Percentiles rank a stretch among this genome's conserved stretches.
Conservation (phyloP, 2,797 vertebrate species). For the Thamnophis elegans region DNA sequence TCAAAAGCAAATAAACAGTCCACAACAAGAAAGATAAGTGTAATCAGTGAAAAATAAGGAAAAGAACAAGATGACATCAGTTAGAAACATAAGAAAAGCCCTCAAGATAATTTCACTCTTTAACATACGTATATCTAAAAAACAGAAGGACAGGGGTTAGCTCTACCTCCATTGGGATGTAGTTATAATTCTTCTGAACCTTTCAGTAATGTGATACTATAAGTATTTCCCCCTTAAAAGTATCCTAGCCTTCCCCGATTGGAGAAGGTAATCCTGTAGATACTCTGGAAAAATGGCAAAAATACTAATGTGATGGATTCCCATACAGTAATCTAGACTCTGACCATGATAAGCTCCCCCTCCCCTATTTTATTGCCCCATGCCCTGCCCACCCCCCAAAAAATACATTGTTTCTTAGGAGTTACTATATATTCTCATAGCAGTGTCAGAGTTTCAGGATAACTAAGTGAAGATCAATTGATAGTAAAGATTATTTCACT, state of each 20-base stretch:
- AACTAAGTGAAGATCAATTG: not conserved
- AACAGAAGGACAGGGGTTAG: not conserved
- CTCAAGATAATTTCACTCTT: not conserved
- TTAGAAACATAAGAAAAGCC: not conserved
- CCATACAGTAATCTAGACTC: not conserved
- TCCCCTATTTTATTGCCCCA: not conserved
- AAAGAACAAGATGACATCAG: not conserved
- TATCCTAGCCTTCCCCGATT: not conserved
- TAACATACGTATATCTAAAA: not conserved
- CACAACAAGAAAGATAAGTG: not conserved
- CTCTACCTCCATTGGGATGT: not conserved
- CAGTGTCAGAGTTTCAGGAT: not conserved
- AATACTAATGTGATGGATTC: not conserved
- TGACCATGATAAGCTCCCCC: not conserved
- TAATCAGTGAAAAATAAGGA: not conserved
- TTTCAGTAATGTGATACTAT: not conserved
- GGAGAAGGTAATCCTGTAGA: not conserved
- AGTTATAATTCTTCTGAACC: not conserved
- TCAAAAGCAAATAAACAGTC: not conserved
- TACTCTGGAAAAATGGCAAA: not conserved
- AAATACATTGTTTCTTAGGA: not conserved
- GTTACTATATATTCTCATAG: not conserved
- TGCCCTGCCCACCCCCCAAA: not conserved
- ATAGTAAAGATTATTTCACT: not conserved
- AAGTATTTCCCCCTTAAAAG: not conserved